These are phyloP conservation scores for Limenitis camilla DNA, from an alignment of 2,888 invertebrate genomes.

Conservation along the genomic window DNA sequence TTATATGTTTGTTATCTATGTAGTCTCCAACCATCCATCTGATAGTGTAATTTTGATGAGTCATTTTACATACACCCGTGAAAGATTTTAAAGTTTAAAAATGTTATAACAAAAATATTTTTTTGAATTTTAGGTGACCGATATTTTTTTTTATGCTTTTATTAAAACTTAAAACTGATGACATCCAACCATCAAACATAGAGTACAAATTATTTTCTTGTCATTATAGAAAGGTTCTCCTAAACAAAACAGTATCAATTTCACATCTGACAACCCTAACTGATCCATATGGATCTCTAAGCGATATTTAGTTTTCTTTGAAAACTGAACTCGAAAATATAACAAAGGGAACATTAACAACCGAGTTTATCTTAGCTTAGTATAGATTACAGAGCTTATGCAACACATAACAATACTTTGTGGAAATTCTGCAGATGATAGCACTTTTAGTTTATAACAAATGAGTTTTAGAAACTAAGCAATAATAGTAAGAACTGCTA, in stretches of 20 bases:
- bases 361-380: conserved; percentile 1
- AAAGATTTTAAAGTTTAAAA: too few relatives aligned
- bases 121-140: too few relatives aligned
- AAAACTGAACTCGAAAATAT: conserved; percentile 2
- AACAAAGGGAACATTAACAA: neutral
- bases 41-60: too few relatives aligned
- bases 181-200: neutral
- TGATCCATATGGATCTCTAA: neutral
- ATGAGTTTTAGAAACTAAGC: too few relatives aligned
- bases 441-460: neutral
- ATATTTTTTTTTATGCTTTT: too few relatives aligned
- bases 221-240: neutral
- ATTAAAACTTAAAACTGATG: neutral
- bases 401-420: neutral
- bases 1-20: too few relatives aligned
- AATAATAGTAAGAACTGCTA: too few relatives aligned
- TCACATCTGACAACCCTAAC: neutral
- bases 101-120: too few relatives aligned
- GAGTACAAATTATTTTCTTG: neutral
- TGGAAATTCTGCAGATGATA: neutral
- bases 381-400: neutral
- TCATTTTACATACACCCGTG: too few relatives aligned
- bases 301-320: conserved; percentile 8
- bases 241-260: neutral
- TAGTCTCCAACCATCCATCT: too few relatives aligned